A percentile compares a stretch with the other conserved stretches of the same genome.
These are phyloP conservation scores for Ormia ochracea DNA, from an alignment of 2,888 invertebrate species.

Conservation along the genomic window DNA sequence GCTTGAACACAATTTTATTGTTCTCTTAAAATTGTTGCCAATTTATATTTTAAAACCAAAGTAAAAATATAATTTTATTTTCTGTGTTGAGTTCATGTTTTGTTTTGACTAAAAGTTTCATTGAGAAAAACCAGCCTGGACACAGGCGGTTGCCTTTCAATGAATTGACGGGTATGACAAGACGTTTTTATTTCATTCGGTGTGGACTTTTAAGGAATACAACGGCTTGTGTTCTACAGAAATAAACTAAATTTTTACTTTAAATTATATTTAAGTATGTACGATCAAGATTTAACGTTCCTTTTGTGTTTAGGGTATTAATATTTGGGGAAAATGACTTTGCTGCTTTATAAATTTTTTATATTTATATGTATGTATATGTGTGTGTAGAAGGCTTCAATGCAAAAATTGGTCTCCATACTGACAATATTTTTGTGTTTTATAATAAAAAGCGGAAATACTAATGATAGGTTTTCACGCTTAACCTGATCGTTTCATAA, in stretches of 20 bases:
- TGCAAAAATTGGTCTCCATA: slow-evolving; percentile 49
- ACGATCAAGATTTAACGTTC: slow-evolving; percentile 65
- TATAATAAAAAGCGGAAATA: slow-evolving; percentile 77
- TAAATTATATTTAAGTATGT: slow-evolving; percentile 75
- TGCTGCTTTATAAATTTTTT: slow-evolving; percentile 34
- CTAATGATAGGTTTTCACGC: slow-evolving; percentile 75
- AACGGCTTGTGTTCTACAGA: slow-evolving; percentile 31
- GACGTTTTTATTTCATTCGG: slow-evolving; percentile 33
- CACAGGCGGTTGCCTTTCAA: slow-evolving; percentile 7
- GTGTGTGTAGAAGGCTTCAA: slow-evolving; percentile 38
- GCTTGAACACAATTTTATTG: slow-evolving; percentile 45
- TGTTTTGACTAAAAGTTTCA: slow-evolving; percentile 49
- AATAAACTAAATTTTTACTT: slow-evolving; percentile 61
- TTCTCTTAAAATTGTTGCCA: slow-evolving; percentile 56
- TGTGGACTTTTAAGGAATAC: not conserved
- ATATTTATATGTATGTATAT: too few relatives aligned
- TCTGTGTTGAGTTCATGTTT: slow-evolving; percentile 18
- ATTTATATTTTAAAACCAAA: slow-evolving; percentile 49
- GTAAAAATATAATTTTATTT: slow-evolving; percentile 9
- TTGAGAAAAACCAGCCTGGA: slow-evolving; percentile 38
- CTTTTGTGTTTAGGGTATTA: not conserved
- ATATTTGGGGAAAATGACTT: slow-evolving; percentile 11
- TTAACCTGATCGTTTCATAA: slow-evolving; percentile 56
- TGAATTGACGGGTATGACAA: slow-evolving; percentile 56
- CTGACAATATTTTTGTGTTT: slow-evolving; percentile 36